These are phyloP conservation scores for Urocynchramus pylzowi DNA, from an alignment of 2,113 vertebrate genomes.

Conservation along the genomic window DNA sequence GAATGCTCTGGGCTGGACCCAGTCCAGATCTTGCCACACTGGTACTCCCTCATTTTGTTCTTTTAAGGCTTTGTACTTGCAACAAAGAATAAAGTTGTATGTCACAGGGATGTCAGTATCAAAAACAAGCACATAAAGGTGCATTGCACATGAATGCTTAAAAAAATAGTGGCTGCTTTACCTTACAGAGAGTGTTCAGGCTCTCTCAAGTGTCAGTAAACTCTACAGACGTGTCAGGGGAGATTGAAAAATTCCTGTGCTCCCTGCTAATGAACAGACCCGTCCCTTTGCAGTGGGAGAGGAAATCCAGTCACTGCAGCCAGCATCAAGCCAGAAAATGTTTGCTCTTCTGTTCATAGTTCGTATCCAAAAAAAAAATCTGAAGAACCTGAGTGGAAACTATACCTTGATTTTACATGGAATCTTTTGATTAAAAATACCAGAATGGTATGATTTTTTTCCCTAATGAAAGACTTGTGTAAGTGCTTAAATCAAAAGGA, in stretches of 20 bases:
- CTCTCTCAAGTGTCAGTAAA: not conserved
- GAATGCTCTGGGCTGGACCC: not conserved
- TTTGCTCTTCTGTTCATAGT: not conserved
- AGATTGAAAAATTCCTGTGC: not conserved
- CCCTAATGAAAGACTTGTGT: not conserved
- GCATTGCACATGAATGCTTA: not conserved
- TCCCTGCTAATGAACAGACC: not conserved
- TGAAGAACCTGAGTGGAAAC: not conserved
- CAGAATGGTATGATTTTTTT: not conserved
- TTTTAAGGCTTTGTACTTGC: not conserved
- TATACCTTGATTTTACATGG: not conserved
- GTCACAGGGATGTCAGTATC: not conserved
- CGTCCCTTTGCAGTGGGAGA: not conserved
- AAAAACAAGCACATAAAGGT: not conserved
- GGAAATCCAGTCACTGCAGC: not conserved
- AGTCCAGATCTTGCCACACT: not conserved
- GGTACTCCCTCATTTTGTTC: not conserved
- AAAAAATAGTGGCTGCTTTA: not conserved
- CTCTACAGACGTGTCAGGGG: rapidly evolving
- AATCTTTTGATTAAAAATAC: not conserved
- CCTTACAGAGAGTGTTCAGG: no score
- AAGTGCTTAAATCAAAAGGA: not conserved
- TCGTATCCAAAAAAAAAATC: not conserved
- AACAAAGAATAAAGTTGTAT: not conserved
- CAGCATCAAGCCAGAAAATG: not conserved